Evolutionary conservation across 1,140 invertebrate genomes (phyloP).

Genomic region (Archegozetes longisetosus): DNA sequence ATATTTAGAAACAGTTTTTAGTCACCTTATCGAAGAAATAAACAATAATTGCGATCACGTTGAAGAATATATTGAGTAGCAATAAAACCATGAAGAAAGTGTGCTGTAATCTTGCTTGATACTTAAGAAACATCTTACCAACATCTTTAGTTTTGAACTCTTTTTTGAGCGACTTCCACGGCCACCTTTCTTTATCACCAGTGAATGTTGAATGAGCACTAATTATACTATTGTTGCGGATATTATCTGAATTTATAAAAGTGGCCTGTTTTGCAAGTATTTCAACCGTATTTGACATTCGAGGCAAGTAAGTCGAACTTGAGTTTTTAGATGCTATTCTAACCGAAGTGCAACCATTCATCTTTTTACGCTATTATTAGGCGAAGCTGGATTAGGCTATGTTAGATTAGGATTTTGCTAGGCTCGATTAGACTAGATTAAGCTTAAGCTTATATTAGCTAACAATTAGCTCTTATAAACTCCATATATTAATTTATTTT

Average conservation of each 20-base stretch:
- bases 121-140: conserved; percentile 43
- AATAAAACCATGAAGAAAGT: conserved; percentile 57
- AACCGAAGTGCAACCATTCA: too few species aligned
- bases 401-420: too few species aligned
- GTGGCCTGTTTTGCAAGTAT: conserved; percentile 8
- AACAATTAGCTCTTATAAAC: too few species aligned
- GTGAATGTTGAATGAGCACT: neutral
- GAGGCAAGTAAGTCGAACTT: neutral
- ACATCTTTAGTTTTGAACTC: conserved; percentile 6
- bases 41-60: conserved; percentile 41
- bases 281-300: conserved; percentile 12
- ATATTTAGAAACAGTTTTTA: neutral
- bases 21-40: conserved; percentile 37
- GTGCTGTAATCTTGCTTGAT: conserved; percentile 54
- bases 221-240: neutral
- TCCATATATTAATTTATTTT: too few species aligned
- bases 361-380: too few species aligned
- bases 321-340: too few species aligned
- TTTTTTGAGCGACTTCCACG: conserved; percentile 9
- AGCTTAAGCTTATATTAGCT: too few species aligned
- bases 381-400: too few species aligned
- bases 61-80: conserved; percentile 45
- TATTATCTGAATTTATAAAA: neutral
- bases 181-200: neutral
- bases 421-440: too few species aligned